Evolutionary conservation across 2,888 invertebrate species (phyloP), one percentile per base, ranked within the genome.

Genomic region (Gnatocerus cornutus): DNA sequence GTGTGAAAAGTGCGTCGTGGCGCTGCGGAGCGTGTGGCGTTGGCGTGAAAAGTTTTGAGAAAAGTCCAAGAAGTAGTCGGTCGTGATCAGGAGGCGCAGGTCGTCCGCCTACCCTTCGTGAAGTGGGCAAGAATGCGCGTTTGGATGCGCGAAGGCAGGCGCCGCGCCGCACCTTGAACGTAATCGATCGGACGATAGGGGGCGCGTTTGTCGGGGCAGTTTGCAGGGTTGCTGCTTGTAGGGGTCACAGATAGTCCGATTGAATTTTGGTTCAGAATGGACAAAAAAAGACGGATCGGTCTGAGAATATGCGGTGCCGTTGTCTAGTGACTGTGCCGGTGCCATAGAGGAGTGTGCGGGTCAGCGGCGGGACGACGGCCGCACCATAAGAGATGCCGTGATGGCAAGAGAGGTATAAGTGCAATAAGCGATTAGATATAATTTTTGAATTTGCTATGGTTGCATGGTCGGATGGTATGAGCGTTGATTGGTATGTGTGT

Each of bases 301-400:
- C 73, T 77, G 79, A 78, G 77, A 77, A 78, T 78, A 81, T 81
- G 82, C 77, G 79, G 79, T 78, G 78, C 76, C 71, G 77, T 75
- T 77, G 77, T 79, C 72, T 79, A 80, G 81, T 82, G 80, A 72
- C 71, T 75, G 79, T 80, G 79, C 74, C 75, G 76, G 79, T 79
- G 79, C 69, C 74, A 71, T 75, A 75, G 75, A 74, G 77, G 78
- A 76, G 77, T 74, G 76, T 76, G 73, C 67, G 69, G 75, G 63
- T 75, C 78, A 73, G 81, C 82, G 81, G 82, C 83, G 80, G 80
- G 78, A 77, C 78, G 78, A 77, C 80, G 80, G 84, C 85, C 87
- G 87, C 88, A 87, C 87, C 87, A 87, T 87, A 88, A 88, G 84
- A 87, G 87, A 90, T 90, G 90, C 89, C 89, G 90, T 90, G 89